These are phyloP conservation scores for Oxyteleia sp. DNA, from an alignment of 2,888 invertebrate genomes.

Conservation along the genomic window DNA sequence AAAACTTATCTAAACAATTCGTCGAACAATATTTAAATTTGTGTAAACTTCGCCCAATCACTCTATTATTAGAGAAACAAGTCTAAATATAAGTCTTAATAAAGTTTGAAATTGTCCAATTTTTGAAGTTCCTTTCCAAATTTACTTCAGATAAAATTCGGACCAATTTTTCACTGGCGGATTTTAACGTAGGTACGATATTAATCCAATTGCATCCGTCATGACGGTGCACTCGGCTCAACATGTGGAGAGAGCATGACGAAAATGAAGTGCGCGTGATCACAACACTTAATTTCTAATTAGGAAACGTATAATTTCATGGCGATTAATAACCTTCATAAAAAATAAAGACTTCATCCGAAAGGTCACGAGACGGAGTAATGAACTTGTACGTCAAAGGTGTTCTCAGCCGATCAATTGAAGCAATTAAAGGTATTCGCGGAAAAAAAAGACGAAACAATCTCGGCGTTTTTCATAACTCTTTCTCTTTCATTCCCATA, in stretches of 20 bases:
- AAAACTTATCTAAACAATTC: too few species aligned
- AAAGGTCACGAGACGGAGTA: slow-evolving; percentile 54
- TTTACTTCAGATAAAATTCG: too few species aligned
- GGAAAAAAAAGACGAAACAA: slow-evolving; percentile 10
- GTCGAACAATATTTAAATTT: too few species aligned
- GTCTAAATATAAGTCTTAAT: too few species aligned
- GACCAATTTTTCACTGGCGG: too few species aligned
- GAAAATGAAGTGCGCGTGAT: slow-evolving; percentile 72
- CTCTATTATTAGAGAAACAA: too few species aligned
- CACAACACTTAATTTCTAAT: slow-evolving; percentile 68
- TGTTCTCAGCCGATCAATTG: slow-evolving; percentile 34
- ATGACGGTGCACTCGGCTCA: slow-evolving; percentile 43
- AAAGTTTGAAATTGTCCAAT: too few species aligned
- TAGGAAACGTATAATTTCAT: slow-evolving; percentile 66
- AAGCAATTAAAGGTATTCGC: slow-evolving; percentile 25
- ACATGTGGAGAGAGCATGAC: slow-evolving; percentile 85
- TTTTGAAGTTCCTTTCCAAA: too few species aligned
- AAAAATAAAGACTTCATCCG: slow-evolving; percentile 64
- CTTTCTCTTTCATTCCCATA: slow-evolving; percentile 56
- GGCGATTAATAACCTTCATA: slow-evolving; percentile 56
- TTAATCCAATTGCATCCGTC: slow-evolving; percentile 55
- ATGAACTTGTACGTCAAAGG: slow-evolving; percentile 57
- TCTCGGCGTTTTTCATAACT: slow-evolving; percentile 18
- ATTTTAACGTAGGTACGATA: slow-evolving; percentile 48
- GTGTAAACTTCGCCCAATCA: too few species aligned